Evolutionary conservation across 2,888 invertebrate genomes (phyloP).

Genomic region (Leucophenga maculata): DNA sequence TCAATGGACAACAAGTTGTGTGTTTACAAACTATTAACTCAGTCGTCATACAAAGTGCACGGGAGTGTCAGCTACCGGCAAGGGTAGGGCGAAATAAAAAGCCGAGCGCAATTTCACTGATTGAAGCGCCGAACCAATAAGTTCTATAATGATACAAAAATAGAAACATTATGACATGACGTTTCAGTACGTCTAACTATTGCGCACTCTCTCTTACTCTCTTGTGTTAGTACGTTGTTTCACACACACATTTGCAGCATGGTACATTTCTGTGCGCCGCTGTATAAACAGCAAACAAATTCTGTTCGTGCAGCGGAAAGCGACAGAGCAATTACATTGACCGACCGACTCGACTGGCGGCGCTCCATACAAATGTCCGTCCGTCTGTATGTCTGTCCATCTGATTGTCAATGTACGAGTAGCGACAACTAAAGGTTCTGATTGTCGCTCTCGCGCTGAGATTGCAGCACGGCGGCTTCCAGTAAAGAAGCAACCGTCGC

Average conservation of each 20-base stretch:
- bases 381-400: constrained; percentile 13
- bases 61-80: not conserved
- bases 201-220: not conserved
- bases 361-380: not conserved
- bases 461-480: constrained; percentile 49
- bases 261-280: not conserved
- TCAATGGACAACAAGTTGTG: constrained; percentile 25
- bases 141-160: constrained; percentile 4
- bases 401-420: constrained; percentile 38
- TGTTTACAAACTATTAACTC: constrained; percentile 18
- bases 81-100: not conserved
- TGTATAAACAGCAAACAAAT: not conserved
- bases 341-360: not conserved
- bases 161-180: constrained; percentile 16
- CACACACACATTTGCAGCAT: not conserved
- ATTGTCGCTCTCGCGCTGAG: constrained; percentile 56
- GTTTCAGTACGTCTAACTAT: not conserved
- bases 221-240: not conserved
- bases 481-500: constrained; percentile 28
- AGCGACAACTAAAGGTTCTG: constrained; percentile 41
- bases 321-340: not conserved
- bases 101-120: constrained; percentile 16
- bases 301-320: constrained; percentile 8
- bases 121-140: constrained; percentile 28
- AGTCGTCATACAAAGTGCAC: not conserved